Evolutionary conservation across 2,888 invertebrate species (phyloP), one percentile per base, ranked within the genome.

Genomic region (Galeopsomyia nigrocyanea): DNA sequence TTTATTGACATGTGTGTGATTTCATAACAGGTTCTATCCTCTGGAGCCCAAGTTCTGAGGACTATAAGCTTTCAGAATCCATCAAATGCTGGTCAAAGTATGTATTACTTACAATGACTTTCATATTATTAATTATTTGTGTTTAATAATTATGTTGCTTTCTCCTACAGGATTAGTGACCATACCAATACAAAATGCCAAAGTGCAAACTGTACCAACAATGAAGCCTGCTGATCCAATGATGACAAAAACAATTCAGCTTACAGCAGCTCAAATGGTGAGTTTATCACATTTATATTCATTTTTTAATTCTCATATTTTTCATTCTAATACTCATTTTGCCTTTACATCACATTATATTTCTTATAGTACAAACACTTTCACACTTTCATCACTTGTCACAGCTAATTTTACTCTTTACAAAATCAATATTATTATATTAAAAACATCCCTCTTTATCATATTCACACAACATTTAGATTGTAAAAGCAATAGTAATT

Each of bases 241-340:
- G 73, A 80, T 86, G 79, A 86, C 89, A 74, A 89, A 88, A 83
- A 88, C 89, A 31, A 88, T 89, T 81, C 88, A 88, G 77, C 81
- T 89, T 75, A 88, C 89, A 47, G 87, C 88, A 46, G 85, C 88
- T 79, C 89, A 89, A 87, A 87, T 89, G 88, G 89, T 89, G 84
- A 80, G 78, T 77, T 47, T 1, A 56, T 14, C 31, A n/a, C 14
- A 47, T 49, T 47, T 26, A 26, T 26, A 56, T 22, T 39, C 5
- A 3, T 26, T 55, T 46, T 53, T 13, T 5, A 56, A 58, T 19
- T 58, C 57, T 7, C 57, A 14, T 31, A 46, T 16, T 55, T 26
- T 65, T 10, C 2, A 26, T 46, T 64, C 51, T 39, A 5, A 26
- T 60, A 39, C 26, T 19, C 13, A 67, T 17, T 31, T 39, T n/a